Evolutionary conservation across 1,140 invertebrate genomes (phyloP).

Genomic region (Brachionus plicatilis): DNA sequence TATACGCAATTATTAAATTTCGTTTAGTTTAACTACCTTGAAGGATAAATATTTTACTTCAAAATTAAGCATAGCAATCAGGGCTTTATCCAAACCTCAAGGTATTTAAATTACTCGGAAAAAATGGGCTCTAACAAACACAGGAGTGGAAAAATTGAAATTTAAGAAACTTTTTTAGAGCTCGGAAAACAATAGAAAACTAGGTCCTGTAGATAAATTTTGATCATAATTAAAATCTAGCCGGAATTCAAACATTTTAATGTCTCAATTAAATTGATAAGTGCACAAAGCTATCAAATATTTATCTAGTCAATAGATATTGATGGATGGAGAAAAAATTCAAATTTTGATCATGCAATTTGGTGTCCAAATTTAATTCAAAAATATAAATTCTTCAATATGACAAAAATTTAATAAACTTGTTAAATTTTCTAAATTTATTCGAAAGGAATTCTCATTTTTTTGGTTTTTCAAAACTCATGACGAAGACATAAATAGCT

Average conservation of each 20-base stretch:
- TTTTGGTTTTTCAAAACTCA: not conserved
- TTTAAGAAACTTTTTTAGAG: not conserved
- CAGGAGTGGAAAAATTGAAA: not conserved
- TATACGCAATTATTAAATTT: not conserved
- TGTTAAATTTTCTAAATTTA: not conserved
- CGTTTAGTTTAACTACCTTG: not conserved
- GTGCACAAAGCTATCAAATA: not conserved
- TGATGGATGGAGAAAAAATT: not conserved
- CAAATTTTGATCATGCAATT: not conserved
- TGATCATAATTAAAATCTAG: not conserved
- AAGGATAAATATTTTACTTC: not conserved
- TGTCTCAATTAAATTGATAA: not conserved
- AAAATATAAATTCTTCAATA: not conserved
- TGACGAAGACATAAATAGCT: not conserved
- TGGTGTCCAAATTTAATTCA: not conserved
- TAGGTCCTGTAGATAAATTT: not conserved
- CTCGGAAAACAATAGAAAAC: not conserved
- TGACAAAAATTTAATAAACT: not conserved
- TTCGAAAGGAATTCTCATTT: not conserved
- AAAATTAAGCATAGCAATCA: not conserved
- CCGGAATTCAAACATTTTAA: not conserved
- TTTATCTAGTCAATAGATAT: not conserved
- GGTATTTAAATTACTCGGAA: not conserved
- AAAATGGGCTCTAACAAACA: not conserved
- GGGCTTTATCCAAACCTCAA: not conserved